These are phyloP conservation scores for Gracilinanus agilis DNA, from an alignment of 2,113 vertebrate genomes.

Conservation along the genomic window DNA sequence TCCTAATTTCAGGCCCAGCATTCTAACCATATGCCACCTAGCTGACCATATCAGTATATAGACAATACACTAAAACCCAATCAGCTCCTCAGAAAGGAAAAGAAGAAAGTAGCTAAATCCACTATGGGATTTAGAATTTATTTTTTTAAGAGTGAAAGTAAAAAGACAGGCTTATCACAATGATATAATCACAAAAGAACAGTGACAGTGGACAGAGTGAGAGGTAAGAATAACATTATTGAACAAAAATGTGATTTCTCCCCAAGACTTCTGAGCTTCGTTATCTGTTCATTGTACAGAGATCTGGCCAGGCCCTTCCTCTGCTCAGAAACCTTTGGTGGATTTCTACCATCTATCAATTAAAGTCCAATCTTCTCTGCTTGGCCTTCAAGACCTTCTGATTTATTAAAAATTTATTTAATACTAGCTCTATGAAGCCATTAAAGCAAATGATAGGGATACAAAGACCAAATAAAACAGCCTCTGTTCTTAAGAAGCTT, in stretches of 20 bases:
- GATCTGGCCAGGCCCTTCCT: neutral
- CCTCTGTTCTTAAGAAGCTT: neutral
- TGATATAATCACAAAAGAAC: conserved; percentile 50
- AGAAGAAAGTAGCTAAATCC: neutral
- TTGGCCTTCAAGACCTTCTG: neutral
- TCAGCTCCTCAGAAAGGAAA: neutral
- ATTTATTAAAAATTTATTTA: neutral
- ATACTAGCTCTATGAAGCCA: neutral
- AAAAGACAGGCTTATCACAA: conserved; percentile 58
- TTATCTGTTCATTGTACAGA: conserved; percentile 38
- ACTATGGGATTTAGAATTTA: conserved; percentile 52
- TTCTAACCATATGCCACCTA: no score
- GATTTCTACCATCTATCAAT: neutral
- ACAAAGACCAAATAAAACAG: neutral
- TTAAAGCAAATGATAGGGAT: neutral
- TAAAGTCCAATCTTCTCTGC: neutral
- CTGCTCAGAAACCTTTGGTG: neutral
- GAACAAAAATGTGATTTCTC: conserved; percentile 50
- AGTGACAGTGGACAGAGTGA: conserved; percentile 59
- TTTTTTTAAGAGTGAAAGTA: conserved; percentile 41
- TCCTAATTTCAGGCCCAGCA: no score
- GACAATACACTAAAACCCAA: neutral
- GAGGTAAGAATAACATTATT: conserved; percentile 59
- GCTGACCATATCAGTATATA: no score
- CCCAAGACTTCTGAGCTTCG: conserved; percentile 49